phyloP scores from a whole-genome alignment of 2,797 vertebrate species.

The Mallotus villosus region DNA sequence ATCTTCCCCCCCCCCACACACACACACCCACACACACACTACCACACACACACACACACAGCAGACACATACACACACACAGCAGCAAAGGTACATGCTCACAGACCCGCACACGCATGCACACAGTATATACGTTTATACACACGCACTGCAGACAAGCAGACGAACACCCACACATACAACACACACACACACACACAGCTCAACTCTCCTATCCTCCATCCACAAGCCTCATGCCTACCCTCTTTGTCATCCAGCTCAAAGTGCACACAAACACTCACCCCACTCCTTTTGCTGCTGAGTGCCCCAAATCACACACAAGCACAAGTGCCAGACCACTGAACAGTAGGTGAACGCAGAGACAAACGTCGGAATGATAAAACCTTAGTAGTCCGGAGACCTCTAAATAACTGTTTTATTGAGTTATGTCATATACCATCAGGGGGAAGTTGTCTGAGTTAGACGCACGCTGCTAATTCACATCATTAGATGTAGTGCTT shows the following conservation, averaged over 20 bases:
- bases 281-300: too few relatives aligned
- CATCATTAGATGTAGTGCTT: neutral
- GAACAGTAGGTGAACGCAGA: neutral
- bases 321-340: neutral
- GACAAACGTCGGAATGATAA: neutral
- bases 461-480: neutral
- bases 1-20: neutral
- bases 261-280: too few relatives aligned
- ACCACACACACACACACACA: constrained; percentile 6
- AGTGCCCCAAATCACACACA: too few relatives aligned
- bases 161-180: too few relatives aligned
- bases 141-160: too few relatives aligned
- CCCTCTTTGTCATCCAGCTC: too few relatives aligned
- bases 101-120: neutral
- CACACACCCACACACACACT: constrained; percentile 1
- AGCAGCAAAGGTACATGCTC: neutral
- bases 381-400: neutral
- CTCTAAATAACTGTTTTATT: neutral
- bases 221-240: too few relatives aligned
- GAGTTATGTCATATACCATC: too few relatives aligned
- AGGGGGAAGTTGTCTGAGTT: too few relatives aligned
- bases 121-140: neutral
- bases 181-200: too few relatives aligned
- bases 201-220: too few relatives aligned
- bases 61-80: neutral